Evolutionary conservation across 2,113 vertebrate species (phyloP).

Genomic region (Dunckerocampus dactyliophorus): DNA sequence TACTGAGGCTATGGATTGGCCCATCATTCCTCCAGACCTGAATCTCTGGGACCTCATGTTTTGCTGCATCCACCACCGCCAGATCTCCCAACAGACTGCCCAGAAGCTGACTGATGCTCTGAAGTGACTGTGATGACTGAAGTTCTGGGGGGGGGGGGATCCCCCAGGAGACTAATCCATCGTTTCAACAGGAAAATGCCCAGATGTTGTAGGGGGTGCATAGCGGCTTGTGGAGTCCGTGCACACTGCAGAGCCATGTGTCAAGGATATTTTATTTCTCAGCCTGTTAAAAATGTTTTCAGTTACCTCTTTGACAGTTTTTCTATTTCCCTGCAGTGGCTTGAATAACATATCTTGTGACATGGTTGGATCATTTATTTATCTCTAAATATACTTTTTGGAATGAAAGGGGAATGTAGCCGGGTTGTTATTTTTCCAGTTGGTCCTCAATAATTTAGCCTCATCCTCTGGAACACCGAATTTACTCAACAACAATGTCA

Average conservation of each 20-base stretch:
- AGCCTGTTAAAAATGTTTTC: too few species aligned
- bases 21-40: too few species aligned
- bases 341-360: neutral
- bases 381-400: neutral
- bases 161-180: neutral
- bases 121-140: too few species aligned
- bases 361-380: neutral
- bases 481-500: neutral
- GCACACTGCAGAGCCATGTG: neutral
- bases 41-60: too few species aligned
- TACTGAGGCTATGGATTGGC: too few species aligned
- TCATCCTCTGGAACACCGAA: neutral
- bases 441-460: neutral
- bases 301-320: neutral
- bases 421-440: neutral
- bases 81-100: neutral
- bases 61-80: too few species aligned
- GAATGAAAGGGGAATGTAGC: neutral
- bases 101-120: neutral
- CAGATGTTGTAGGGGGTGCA: neutral
- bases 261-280: neutral
- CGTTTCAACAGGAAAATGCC: neutral
- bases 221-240: too few species aligned
- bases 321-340: neutral
- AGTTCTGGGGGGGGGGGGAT: too few species aligned